A percentile compares a stretch with the other conserved stretches of the same genome.
These are phyloP conservation scores for Octopus bimaculoides DNA, from an alignment of 1,140 invertebrate genomes.

Conservation along the genomic window DNA sequence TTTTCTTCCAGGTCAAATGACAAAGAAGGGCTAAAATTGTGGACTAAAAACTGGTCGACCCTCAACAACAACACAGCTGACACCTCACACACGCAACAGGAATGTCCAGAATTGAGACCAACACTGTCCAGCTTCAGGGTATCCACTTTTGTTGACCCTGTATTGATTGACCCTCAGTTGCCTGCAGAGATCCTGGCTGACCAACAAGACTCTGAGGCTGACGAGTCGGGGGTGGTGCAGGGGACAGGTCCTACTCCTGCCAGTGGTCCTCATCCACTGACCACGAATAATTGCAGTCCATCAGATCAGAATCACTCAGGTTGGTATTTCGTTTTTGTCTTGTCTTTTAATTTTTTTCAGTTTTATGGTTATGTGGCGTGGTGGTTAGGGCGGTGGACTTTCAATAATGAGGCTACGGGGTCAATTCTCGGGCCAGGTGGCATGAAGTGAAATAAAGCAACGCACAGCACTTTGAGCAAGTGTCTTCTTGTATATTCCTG, in stretches of 20 bases:
- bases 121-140: not conserved
- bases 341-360: too few relatives aligned
- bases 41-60: constrained; percentile 32
- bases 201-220: not conserved
- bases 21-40: constrained; percentile 31
- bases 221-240: not conserved
- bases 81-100: constrained; percentile 12
- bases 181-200: constrained; percentile 3
- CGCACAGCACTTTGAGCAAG: too few relatives aligned
- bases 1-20: constrained; percentile 29
- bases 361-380: too few relatives aligned
- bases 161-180: not conserved
- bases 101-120: not conserved
- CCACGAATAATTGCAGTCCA: too few relatives aligned
- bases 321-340: not conserved
- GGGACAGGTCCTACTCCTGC: not conserved
- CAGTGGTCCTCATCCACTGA: too few relatives aligned
- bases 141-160: not conserved
- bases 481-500: too few relatives aligned
- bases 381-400: too few relatives aligned
- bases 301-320: not conserved
- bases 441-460: too few relatives aligned
- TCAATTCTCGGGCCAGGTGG: too few relatives aligned
- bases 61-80: constrained; percentile 9
- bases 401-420: too few relatives aligned